Base-by-base conservation (phyloP, 2,797 vertebrate species). In the Echeneis naucrates region DNA sequence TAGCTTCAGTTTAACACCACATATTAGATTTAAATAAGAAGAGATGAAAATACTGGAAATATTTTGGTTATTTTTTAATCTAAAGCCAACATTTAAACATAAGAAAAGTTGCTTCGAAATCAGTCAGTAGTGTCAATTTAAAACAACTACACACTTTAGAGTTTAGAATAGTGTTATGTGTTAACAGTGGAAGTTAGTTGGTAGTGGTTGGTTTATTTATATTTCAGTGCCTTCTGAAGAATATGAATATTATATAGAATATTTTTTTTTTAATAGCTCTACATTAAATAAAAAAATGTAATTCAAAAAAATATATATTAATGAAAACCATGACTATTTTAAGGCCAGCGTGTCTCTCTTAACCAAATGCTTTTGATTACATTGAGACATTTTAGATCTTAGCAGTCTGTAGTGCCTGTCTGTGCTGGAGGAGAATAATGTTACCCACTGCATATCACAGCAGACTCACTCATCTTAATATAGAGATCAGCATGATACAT, bases 401-500 rank as follows among this genome's bases (percentile, higher is more conserved):
- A 54, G 52, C 50, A 23, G 30, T 55, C 37, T 35, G 37, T 45
- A 54, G 47, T 1, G 38, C 33, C 40, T 37, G n/a, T 16, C 42
- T 59, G 74, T 37, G 6, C 44, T 30, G 45, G 21, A 37, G 48
- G n/a, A 75, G 32, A 60, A 59, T 59, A 76, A 35, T 58, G 21
- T 48, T 37, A 24, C 13, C 23, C 35, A 53, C n/a, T 65, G 45
- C 59, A 51, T 59, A 58, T 66, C 57, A 33, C 57, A 58, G 32
- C 58, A 67, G 60, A 63, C 66, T 66, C 48, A 77, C 60, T 65
- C 47, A 60, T 80, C 62, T 75, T 84, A 83, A 84, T 81, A 55
- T 47, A 74, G 65, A 27, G n/a, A 86, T 58, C 79, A 87, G 81
- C 76, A 68, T 70, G 84, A 83, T 50, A 77, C 73, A 82, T 87